phyloP scores from a whole-genome alignment of 1,140 invertebrate genomes.

The Homalodisca vitripennis region DNA sequence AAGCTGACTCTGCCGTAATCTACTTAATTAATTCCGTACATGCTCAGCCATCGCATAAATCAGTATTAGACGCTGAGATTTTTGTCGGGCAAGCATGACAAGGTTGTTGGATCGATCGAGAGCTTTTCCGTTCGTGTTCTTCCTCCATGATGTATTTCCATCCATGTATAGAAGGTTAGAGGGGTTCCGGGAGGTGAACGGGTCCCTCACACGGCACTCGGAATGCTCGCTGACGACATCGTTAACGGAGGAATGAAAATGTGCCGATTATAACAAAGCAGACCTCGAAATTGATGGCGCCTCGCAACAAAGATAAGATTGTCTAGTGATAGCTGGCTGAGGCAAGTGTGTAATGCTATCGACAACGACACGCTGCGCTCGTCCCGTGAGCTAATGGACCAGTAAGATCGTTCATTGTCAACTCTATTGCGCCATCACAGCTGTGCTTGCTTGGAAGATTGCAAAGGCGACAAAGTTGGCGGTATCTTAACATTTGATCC shows the following conservation, averaged over 20 bases:
- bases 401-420: not conserved
- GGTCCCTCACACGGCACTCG: too few relatives aligned
- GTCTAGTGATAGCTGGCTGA: not conserved
- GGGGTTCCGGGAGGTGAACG: too few relatives aligned
- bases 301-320: not conserved
- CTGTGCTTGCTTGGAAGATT: too few relatives aligned
- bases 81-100: too few relatives aligned
- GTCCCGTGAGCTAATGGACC: not conserved
- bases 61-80: not conserved
- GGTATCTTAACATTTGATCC: too few relatives aligned
- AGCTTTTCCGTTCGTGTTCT: too few relatives aligned
- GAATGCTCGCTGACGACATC: not conserved
- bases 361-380: too few relatives aligned
- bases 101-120: too few relatives aligned
- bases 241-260: not conserved
- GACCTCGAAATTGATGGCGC: not conserved
- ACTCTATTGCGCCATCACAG: not conserved
- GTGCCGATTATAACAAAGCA: not conserved
- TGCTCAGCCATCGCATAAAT: not conserved
- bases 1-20: not conserved
- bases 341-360: too few relatives aligned
- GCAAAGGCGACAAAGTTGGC: too few relatives aligned
- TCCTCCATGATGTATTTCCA: too few relatives aligned
- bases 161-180: too few relatives aligned
- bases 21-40: constrained; percentile 12